Base-by-base conservation (phyloP, 2,113 vertebrate genomes). In the Myrmecophaga tridactyla region DNA sequence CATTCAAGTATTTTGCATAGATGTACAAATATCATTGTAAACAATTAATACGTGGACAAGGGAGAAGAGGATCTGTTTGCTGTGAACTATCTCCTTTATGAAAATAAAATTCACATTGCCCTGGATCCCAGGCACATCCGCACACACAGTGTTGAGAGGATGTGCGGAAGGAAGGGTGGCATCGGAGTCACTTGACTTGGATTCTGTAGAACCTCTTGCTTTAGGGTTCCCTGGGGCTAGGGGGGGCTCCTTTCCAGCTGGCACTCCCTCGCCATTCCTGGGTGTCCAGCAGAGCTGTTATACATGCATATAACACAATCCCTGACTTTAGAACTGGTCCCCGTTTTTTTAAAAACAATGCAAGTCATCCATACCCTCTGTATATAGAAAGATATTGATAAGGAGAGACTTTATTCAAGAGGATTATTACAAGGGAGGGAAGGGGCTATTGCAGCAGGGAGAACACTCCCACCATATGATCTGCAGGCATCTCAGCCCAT, bases 1-100 rank as follows among this genome's bases (percentile, higher is more conserved):
- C 96, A 87, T 98, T 98, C 98, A 98, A 98, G 98, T 98, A 98
- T 98, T 98, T 97, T 98, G 98, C 98, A 98, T 98, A 98, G 98
- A 97, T 98, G 93, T 96, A 98, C 96, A 98, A 96, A 97, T 94
- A 98, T 82, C 63, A 95, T 87, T 98, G 98, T 98, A 98, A 98
- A 98, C 98, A 96, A 97, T 97, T 97, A 97, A 95, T 67, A 97
- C 36, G 63, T 90, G 93, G 95, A 96, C 72, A 94, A 12, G 21
- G 96, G 92, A 98, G 95, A 97, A 97, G 93, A 75, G 95, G 94
- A 97, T 96, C 97, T 83, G 75, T 89, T 88, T 92, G 94, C 93
- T 48, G 41, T 91, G 4, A 77, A 78, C 3, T 25, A 97, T 97
- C 97, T 97, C 97, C 96, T 94, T 97, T 95, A 91, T 82, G 86